phyloP scores from a whole-genome alignment of 2,888 invertebrate species.

The Subacronicta megacephala region DNA sequence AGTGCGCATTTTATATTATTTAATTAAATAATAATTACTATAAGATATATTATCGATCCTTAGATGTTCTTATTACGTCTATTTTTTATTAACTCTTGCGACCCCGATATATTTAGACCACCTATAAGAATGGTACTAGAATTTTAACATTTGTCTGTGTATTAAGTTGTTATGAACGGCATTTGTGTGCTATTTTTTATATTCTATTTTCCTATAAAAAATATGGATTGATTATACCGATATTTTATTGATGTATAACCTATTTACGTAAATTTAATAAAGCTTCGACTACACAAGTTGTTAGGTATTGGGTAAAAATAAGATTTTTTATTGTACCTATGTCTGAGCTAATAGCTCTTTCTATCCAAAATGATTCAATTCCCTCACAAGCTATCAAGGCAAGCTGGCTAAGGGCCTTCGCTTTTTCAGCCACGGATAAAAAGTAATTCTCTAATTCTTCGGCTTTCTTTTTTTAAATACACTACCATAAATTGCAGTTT shows the following conservation, averaged over 20 bases:
- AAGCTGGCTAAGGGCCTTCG: background rate
- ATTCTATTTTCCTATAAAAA: conserved; percentile 45
- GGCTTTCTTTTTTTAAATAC: conserved; percentile 8
- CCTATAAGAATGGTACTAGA: conserved; percentile 39
- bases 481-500: conserved; percentile 28
- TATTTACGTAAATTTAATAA: conserved; percentile 17
- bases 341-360: no score
- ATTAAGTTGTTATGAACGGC: conserved; percentile 33
- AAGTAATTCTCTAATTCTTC: background rate
- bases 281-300: conserved; percentile 21
- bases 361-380: background rate
- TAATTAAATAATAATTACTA: conserved; percentile 50
- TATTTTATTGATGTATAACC: conserved; percentile 45
- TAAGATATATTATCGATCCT: conserved; percentile 60
- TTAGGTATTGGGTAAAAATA: conserved; percentile 21
- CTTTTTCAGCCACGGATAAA: background rate
- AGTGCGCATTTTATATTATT: conserved; percentile 81
- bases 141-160: conserved; percentile 50
- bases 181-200: conserved; percentile 54
- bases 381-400: background rate
- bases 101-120: conserved; percentile 53
- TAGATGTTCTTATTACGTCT: conserved; percentile 64
- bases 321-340: background rate
- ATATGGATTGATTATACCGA: conserved; percentile 22
- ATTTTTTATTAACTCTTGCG: conserved; percentile 63